Percentiles rank a stretch among this genome's conserved stretches.
Conservation (phyloP, 2,113 vertebrate species). For the Cynoglossus semilaevis region DNA sequence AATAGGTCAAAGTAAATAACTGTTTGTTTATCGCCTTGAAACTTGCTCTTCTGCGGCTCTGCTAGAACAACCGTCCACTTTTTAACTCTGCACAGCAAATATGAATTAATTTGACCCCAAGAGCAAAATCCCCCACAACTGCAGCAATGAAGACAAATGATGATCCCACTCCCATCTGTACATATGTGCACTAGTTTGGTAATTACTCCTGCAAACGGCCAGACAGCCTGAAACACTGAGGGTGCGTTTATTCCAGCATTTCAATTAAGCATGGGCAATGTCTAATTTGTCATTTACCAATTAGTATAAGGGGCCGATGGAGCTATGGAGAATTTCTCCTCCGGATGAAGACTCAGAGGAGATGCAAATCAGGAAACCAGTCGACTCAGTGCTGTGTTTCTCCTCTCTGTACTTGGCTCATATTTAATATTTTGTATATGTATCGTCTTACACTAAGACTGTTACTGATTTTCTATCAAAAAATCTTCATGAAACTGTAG, state of each 20-base stretch:
- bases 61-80: constrained; percentile 13
- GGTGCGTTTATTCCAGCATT: constrained; percentile 59
- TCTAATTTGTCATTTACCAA: constrained; percentile 67
- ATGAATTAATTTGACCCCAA: constrained; percentile 51
- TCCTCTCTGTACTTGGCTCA: too few species aligned
- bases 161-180: constrained; percentile 40
- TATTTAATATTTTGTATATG: too few species aligned
- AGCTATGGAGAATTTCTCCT: constrained; percentile 40
- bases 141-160: constrained; percentile 62
- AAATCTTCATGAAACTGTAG: too few species aligned
- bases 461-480: too few species aligned
- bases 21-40: neutral
- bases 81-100: constrained; percentile 29
- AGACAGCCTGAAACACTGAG: constrained; percentile 47
- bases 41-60: constrained; percentile 23
- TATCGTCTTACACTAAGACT: too few species aligned
- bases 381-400: too few species aligned
- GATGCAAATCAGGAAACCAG: constrained; percentile 30
- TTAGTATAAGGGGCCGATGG: constrained; percentile 49
- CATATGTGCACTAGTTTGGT: constrained; percentile 42
- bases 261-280: constrained; percentile 64
- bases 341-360: constrained; percentile 37
- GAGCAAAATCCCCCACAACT: constrained; percentile 45
- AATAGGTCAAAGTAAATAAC: constrained; percentile 6
- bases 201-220: constrained; percentile 52